phyloP scores from a whole-genome alignment of 2,113 vertebrate species.

The Phylloscopus trochiloides region DNA sequence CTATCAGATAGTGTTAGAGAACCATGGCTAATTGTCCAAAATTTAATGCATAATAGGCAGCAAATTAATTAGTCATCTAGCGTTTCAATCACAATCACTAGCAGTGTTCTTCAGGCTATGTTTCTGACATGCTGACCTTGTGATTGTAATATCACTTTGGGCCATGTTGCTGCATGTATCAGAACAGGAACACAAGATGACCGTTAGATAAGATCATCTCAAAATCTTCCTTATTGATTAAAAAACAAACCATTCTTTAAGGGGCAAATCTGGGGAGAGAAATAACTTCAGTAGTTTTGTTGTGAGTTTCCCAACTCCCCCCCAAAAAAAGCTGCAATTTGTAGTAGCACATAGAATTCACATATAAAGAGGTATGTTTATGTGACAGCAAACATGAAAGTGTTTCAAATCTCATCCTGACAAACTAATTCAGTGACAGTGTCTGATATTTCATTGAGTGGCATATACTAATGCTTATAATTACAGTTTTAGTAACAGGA shows the following conservation, averaged over 20 bases:
- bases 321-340: background rate
- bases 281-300: background rate
- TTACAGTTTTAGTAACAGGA: background rate
- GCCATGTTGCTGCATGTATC: background rate
- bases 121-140: background rate
- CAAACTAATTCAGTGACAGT: background rate
- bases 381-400: background rate
- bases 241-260: background rate
- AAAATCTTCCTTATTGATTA: background rate
- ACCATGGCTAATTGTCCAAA: background rate
- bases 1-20: background rate
- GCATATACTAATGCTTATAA: background rate
- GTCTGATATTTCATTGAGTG: background rate
- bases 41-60: background rate
- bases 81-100: conserved; percentile 7
- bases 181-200: background rate
- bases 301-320: background rate
- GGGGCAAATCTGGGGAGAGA: background rate
- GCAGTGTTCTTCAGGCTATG: background rate
- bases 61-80: conserved; percentile 24
- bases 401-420: background rate
- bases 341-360: background rate
- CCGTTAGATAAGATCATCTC: background rate
- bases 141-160: background rate
- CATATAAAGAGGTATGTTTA: background rate